Evolutionary conservation across 2,888 invertebrate genomes (phyloP).

Genomic region (Cephonodes hylas): DNA sequence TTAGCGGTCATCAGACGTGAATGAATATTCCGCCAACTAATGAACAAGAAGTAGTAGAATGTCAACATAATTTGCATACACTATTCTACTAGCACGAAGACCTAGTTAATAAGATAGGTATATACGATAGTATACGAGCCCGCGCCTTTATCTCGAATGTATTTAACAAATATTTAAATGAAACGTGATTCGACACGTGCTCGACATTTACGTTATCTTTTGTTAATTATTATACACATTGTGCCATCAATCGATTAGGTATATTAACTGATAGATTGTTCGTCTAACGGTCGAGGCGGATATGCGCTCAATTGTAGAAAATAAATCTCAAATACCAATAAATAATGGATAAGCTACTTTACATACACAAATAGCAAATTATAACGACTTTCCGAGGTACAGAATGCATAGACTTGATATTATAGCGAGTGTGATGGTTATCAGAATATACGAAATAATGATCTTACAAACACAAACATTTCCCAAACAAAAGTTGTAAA

Average conservation of each 20-base stretch:
- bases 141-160: background rate
- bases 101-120: background rate
- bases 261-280: background rate
- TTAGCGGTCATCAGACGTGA: no score
- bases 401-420: no score
- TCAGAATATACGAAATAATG: no score
- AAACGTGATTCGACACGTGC: background rate
- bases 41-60: background rate
- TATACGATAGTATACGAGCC: background rate
- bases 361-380: no score
- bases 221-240: background rate
- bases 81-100: background rate
- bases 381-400: no score
- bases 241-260: background rate
- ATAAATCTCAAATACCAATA: no score
- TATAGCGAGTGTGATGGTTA: no score
- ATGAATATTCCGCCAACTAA: no score
- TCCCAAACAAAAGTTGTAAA: no score
- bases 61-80: background rate
- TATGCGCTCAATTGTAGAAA: background rate
- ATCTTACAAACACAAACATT: no score
- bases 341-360: no score
- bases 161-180: background rate
- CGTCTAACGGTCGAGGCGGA: background rate
- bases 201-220: background rate